Conservation (phyloP, 2,113 vertebrate genomes). For the Gambusia holbrooki region DNA sequence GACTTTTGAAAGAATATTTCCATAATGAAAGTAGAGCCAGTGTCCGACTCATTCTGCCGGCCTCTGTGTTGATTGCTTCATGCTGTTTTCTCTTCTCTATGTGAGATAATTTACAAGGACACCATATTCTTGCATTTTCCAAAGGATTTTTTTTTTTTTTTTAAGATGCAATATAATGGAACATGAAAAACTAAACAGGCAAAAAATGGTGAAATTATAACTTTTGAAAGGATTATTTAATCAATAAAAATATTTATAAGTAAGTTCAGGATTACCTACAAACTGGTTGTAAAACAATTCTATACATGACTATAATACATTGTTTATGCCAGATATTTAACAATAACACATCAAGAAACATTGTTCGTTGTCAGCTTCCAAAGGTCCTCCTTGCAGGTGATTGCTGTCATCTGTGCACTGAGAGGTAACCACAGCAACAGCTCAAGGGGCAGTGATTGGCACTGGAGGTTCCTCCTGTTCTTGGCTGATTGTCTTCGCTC, state of each 20-base stretch:
- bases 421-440: conserved; percentile 8
- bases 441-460: conserved; percentile 9
- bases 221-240: neutral
- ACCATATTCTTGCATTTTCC: conserved; percentile 10
- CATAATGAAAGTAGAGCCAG: conserved; percentile 25
- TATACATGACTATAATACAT: too few relatives aligned
- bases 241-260: neutral
- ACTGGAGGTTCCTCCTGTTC: conserved; percentile 3
- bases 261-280: neutral
- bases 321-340: neutral
- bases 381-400: neutral
- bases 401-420: neutral
- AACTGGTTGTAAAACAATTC: neutral
- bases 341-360: neutral
- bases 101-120: conserved; percentile 9
- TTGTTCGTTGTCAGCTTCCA: neutral
- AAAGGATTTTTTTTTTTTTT: too few relatives aligned
- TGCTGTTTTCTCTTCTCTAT: conserved; percentile 13
- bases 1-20: conserved; percentile 22
- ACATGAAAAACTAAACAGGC: neutral
- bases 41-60: conserved; percentile 14
- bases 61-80: conserved; percentile 14
- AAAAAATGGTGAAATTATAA: neutral
- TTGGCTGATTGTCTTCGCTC: conserved; percentile 11
- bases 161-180: neutral